phyloP scores from a whole-genome alignment of 92 coral and sea anemone genomes.

The Umimayanthus chanpuru region DNA sequence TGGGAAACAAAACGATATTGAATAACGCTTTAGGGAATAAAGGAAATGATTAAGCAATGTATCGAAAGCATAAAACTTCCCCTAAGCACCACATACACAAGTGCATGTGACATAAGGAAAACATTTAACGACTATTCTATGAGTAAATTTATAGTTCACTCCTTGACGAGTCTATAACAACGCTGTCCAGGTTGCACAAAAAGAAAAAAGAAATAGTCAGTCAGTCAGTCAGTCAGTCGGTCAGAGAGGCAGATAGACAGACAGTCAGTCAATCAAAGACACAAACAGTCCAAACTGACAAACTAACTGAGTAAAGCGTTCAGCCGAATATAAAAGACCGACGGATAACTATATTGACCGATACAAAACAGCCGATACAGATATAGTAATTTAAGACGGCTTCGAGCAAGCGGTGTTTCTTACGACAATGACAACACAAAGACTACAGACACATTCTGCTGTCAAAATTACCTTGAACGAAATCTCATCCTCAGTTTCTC shows the following conservation, averaged over 20 bases:
- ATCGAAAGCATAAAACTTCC: too few species aligned
- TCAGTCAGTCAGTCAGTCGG: background rate
- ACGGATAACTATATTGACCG: too few species aligned
- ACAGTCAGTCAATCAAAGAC: background rate
- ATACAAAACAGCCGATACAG: too few species aligned
- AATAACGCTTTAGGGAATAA: background rate
- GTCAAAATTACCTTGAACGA: conserved; percentile 73
- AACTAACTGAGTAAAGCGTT: background rate
- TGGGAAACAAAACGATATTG: background rate
- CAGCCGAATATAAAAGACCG: too few species aligned
- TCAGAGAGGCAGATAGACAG: background rate
- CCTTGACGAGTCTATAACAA: too few species aligned
- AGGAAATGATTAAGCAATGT: background rate
- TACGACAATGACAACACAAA: background rate
- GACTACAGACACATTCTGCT: background rate
- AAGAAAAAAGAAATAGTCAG: too few species aligned
- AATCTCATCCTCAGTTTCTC: conserved; percentile 80
- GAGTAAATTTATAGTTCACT: too few species aligned
- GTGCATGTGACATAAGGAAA: too few species aligned
- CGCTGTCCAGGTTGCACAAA: too few species aligned
- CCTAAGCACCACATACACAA: background rate
- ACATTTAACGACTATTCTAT: too few species aligned
- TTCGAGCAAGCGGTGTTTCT: too few species aligned
- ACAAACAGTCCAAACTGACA: background rate
- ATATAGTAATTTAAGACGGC: too few species aligned